phyloP scores from a whole-genome alignment of 2,888 invertebrate species.

The Candidula unifasciata region DNA sequence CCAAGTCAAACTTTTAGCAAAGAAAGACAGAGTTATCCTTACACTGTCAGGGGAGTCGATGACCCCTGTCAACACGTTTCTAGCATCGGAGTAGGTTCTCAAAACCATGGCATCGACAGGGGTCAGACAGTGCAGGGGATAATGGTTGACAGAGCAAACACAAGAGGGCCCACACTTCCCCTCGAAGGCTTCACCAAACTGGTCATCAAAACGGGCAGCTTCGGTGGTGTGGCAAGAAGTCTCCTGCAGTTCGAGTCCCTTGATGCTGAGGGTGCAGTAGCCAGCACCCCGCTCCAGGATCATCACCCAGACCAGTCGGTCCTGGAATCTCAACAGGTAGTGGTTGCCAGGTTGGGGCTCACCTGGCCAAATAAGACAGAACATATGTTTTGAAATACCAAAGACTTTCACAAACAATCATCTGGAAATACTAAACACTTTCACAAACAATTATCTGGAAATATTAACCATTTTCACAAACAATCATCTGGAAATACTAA shows the following conservation, averaged over 20 bases:
- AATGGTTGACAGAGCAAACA: conserved; percentile 64
- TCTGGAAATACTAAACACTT: too few relatives aligned
- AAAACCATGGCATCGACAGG: conserved; percentile 71
- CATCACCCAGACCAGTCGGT: conserved; percentile 78
- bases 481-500: too few relatives aligned
- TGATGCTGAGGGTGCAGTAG: conserved; percentile 75
- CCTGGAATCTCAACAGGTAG: conserved; percentile 79
- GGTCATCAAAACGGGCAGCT: conserved; percentile 78
- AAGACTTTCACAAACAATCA: too few relatives aligned
- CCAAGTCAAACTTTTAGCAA: conserved; percentile 77
- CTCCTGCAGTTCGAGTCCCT: conserved; percentile 79
- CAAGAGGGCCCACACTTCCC: conserved; percentile 55
- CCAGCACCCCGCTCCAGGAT: conserved; percentile 78
- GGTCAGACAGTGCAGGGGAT: conserved; percentile 70
- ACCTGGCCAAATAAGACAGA: conserved; percentile 63
- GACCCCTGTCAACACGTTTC: conserved; percentile 78
- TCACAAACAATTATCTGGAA: too few relatives aligned
- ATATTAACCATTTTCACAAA: too few relatives aligned
- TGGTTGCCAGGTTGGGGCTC: conserved; percentile 77
- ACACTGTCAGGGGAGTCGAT: conserved; percentile 77
- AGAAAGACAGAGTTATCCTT: conserved; percentile 71
- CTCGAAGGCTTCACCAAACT: conserved; percentile 78
- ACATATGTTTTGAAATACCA: neutral
- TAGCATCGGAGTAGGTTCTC: conserved; percentile 77
- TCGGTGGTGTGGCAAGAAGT: conserved; percentile 79